Conservation (phyloP, 1,140 invertebrate species). For the Papilio polytes region DNA sequence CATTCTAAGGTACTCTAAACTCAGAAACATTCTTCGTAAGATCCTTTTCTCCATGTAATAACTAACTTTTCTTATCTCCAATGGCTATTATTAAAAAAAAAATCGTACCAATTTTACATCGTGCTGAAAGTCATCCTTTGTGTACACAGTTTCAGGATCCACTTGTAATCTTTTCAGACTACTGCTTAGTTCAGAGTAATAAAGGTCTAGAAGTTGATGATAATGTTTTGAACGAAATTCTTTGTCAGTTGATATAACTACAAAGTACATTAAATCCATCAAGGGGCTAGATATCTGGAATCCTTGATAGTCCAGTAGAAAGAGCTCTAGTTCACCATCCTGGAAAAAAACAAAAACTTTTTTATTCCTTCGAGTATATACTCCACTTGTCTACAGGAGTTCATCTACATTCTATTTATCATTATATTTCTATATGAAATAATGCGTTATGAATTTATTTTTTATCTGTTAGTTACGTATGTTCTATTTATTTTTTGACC, state of each 20-base stretch:
- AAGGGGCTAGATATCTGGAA: neutral
- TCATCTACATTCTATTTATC: too few species aligned
- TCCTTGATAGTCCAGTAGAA: neutral
- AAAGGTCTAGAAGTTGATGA: neutral
- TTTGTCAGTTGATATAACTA: neutral
- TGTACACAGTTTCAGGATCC: neutral
- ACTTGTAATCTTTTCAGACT: neutral
- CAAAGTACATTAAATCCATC: neutral
- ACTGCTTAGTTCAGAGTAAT: neutral
- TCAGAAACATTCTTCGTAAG: too few species aligned
- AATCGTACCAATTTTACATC: neutral
- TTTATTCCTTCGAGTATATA: too few species aligned
- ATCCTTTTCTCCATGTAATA: too few species aligned
- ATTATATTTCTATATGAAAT: too few species aligned
- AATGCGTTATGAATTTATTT: too few species aligned
- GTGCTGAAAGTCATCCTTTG: neutral
- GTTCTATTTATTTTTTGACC: neutral
- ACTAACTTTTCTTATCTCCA: too few species aligned
- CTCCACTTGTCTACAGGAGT: too few species aligned
- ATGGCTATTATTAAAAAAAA: too few species aligned
- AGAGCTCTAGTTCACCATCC: neutral
- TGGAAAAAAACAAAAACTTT: neutral
- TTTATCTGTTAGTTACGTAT: neutral
- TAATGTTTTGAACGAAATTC: neutral
- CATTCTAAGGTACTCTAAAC: too few species aligned